Base-by-base conservation (phyloP, 2,113 vertebrate species). In the Beaufortia kweichowensis region DNA sequence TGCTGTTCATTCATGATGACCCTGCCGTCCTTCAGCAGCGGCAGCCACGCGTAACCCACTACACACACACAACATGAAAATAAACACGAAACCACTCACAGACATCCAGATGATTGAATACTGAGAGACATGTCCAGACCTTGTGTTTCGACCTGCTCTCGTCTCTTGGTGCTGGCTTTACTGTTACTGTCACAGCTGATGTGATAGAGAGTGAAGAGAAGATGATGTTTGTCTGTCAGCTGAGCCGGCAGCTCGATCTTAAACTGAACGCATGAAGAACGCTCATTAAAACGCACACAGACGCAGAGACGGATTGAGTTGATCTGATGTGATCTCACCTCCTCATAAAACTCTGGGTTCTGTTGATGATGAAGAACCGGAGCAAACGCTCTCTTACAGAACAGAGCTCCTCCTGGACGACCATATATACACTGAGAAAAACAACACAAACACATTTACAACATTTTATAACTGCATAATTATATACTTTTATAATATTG, bases 21-120 rank as follows among this genome's bases (percentile, higher is more conserved):
- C 62, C 97, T 90, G 79, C 96, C 96, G 26, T 99, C 97, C 84
- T 93, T 98, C 87, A 99, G 91, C 76, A 99, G 84, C 1, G 96
- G 96, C 72, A 99, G 94, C 97, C 97, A 99, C 76, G 96, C 94
- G 77, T 93, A 99, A 4, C 97, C 97, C 88, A 98, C 97, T 99
- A 87, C 14, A 62, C 35, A 67, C 33, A 78, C n/a, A 66, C 14
- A 60, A 60, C 11, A 59, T 21, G 11, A 17, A 28, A 33, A 39
- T 14, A 75, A 23, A 23, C 41, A 69, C 17, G 43, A 21, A 67
- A 35, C 19, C 53, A 59, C 55, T 15, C 28, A 39, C 1, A 33
- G 21, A n/a, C n/a, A n/a, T n/a, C n/a, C n/a, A 23, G 43, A 53
- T 21, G 8, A 19, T 23, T 14, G 46, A 2, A 0, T 1, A 24